Evolutionary conservation across 1,140 invertebrate species (phyloP), one percentile per base, ranked within the genome.

Genomic region (Penaeus vannamei): DNA sequence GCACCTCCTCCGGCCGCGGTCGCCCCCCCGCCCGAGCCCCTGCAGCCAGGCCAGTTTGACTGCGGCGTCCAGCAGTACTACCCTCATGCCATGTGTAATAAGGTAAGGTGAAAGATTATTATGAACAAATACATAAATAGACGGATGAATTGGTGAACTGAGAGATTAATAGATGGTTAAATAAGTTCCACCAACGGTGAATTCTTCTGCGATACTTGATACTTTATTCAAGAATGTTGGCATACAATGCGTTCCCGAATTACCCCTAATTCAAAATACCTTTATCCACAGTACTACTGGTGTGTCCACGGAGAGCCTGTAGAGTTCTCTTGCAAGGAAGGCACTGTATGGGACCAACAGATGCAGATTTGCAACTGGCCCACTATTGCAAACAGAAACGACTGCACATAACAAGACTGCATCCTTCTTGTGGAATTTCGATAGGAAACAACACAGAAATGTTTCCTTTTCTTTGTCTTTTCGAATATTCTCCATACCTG

Each of bases 391-490:
- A 93, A 94, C 98, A 59, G 96, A 98, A 93, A 96, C 97, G 92
- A 97, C 96, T 92, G 96, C 97, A 20, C 98, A 97, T 1, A 91
- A 96, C 94, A 95, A 81, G 92, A 98, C 23, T 95, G 95, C 7
- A 94, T 95, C 85, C 95, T 97, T 92, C 94, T 98, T 23, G 96
- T 98, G 90, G 94, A 95, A 61, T 93, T 97, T 26, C 17, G 26
- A 76, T n/a, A 72, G 22, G 32, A 32, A 72, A 32, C 14, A 32
- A 72, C n/a, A 72, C n/a, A 72, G 66, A 72, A 32, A 72, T 42
- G 36, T 42, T 42, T 42, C 36, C 36, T 42, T 42, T 42, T 7
- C 36, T 42, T 42, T 42, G 36, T 7, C 4, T 7, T 42, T 42
- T 42, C 36, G 36, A 42, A 42, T 42, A 42, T 42, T 42, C 8